A percentile compares a stretch with the other conserved stretches of the same genome.
Evolutionary conservation across 2,797 vertebrate genomes (phyloP).

Genomic region (Sphenodon punctatus): DNA sequence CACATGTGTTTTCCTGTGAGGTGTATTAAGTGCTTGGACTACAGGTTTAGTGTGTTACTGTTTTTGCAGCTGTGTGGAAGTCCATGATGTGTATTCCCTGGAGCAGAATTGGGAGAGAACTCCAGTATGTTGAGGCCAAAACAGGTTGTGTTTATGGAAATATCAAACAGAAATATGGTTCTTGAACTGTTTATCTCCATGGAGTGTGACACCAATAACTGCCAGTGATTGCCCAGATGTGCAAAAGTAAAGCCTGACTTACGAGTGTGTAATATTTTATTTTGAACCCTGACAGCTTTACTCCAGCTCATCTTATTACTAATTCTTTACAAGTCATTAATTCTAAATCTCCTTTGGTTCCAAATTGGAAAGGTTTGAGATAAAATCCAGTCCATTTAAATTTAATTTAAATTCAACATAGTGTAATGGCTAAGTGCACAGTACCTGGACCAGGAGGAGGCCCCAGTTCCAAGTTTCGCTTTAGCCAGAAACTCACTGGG

Average conservation of each 20-base stretch:
- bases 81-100: conserved; percentile 62
- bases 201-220: not conserved
- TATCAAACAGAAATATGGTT: conserved; percentile 56
- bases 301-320: not conserved
- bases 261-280: not conserved
- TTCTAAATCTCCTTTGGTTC: not conserved
- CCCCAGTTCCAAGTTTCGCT: too few relatives aligned
- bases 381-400: not conserved
- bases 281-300: not conserved
- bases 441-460: too few relatives aligned
- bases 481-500: too few relatives aligned
- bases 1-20: conserved; percentile 62
- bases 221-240: not conserved
- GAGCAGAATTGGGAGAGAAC: conserved; percentile 49
- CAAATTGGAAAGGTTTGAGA: not conserved
- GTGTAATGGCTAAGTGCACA: too few relatives aligned
- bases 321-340: not conserved
- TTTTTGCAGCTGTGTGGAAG: conserved; percentile 73
- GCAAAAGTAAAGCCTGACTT: not conserved
- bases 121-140: conserved; percentile 51
- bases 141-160: conserved; percentile 63
- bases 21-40: conserved; percentile 68
- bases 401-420: too few relatives aligned
- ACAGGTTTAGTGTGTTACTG: conserved; percentile 63
- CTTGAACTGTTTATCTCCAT: conserved; percentile 42